Evolutionary conservation across 2,888 invertebrate species (phyloP).

Genomic region (Hyppa rectilinea): DNA sequence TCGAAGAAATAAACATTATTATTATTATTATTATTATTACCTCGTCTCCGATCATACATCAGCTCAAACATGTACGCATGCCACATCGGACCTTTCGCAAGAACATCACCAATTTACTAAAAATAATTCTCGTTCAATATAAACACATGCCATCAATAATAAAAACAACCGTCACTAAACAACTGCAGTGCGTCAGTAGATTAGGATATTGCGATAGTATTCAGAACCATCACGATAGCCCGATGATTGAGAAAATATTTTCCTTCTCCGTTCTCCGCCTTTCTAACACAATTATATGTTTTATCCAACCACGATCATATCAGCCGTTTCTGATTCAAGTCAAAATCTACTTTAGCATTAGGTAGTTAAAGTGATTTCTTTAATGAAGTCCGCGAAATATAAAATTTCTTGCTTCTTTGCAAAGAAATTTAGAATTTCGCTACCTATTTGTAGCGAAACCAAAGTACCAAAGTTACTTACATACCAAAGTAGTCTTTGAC

Average conservation of each 20-base stretch:
- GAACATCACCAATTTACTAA: too few species aligned
- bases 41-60: too few species aligned
- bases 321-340: not conserved
- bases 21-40: too few species aligned
- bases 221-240: not conserved
- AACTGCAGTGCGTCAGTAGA: slow-evolving; percentile 19
- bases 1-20: too few species aligned
- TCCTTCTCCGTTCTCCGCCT: not conserved
- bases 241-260: slow-evolving; percentile 1
- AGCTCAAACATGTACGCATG: too few species aligned
- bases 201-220: slow-evolving; percentile 13
- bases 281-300: not conserved
- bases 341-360: not conserved
- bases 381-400: too few species aligned
- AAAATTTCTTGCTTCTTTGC: not conserved
- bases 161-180: slow-evolving; percentile 32
- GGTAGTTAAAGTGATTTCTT: not conserved
- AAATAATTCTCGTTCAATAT: slow-evolving; percentile 7
- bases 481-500: too few species aligned
- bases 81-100: too few species aligned
- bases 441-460: too few species aligned
- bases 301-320: not conserved
- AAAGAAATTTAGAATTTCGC: not conserved
- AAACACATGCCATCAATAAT: slow-evolving; percentile 14
- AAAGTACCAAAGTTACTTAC: too few species aligned